Evolutionary conservation across 2,888 invertebrate species (phyloP).

Genomic region (Cosmia trapezina): DNA sequence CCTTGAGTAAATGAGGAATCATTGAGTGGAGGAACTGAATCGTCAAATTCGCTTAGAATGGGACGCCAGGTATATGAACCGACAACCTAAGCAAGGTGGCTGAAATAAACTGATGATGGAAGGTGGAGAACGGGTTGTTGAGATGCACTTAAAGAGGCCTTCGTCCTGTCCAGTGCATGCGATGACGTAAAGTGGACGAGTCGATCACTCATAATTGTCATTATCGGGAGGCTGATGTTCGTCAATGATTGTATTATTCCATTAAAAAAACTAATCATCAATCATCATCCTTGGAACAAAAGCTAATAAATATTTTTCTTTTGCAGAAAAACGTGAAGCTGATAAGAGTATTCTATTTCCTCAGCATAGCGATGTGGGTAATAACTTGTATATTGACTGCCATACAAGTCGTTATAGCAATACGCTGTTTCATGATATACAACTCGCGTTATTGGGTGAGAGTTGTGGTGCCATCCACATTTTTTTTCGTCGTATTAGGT

Average conservation of each 20-base stretch:
- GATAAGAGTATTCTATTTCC: slow-evolving; percentile 15
- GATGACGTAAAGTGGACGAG: not conserved
- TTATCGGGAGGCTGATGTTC: not conserved
- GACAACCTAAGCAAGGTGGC: not conserved
- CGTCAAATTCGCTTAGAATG: not conserved
- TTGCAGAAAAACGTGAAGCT: slow-evolving; percentile 36
- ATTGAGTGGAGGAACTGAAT: not conserved
- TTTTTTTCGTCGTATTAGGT: not conserved
- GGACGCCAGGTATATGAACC: not conserved
- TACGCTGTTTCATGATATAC: rapidly evolving
- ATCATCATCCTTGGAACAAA: not conserved
- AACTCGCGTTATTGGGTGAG: rapidly evolving
- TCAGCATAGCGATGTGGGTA: slow-evolving; percentile 25
- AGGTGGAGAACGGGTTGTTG: not conserved
- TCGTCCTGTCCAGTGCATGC: not conserved
- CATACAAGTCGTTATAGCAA: rapidly evolving
- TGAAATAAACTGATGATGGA: not conserved
- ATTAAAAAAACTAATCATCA: not conserved
- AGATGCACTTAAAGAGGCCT: not conserved
- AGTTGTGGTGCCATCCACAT: rapidly evolving
- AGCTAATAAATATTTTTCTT: not conserved
- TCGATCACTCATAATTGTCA: no score
- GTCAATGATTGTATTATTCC: not conserved
- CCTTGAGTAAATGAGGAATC: not conserved
- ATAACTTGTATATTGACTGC: not conserved